Conservation (phyloP, 2,888 invertebrate species). For the Graphium colonna region DNA sequence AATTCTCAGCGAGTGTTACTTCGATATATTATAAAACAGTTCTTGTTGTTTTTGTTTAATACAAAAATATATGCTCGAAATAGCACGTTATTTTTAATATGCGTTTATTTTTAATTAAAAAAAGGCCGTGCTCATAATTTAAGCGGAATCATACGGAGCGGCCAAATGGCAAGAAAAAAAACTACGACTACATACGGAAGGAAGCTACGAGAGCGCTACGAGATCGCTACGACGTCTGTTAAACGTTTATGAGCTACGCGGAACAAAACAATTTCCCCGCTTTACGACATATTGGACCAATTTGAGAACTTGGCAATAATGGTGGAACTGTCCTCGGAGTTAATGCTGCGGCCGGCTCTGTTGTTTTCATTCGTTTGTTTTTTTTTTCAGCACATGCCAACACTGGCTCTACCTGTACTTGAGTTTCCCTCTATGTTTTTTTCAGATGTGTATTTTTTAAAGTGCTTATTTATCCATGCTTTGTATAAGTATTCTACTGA, state of each 20-base stretch:
- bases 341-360: conserved; percentile 14
- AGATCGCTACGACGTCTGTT: conserved; percentile 21
- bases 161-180: not conserved
- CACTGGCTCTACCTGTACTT: not conserved
- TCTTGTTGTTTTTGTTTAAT: no score
- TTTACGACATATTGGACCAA: conserved; percentile 24
- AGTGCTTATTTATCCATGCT: no score
- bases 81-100: no score
- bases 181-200: conserved; percentile 12
- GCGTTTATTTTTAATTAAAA: no score
- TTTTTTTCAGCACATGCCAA: not conserved
- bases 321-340: conserved; percentile 16
- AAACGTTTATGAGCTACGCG: conserved; percentile 25
- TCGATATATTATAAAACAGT: no score
- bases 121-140: no score
- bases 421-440: not conserved
- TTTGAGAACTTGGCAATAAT: conserved; percentile 25
- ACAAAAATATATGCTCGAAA: not conserved
- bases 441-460: no score
- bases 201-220: conserved; percentile 12
- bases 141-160: not conserved
- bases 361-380: conserved; percentile 4
- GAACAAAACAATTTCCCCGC: conserved; percentile 26
- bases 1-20: no score
- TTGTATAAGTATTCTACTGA: no score